A percentile compares a stretch with the other conserved stretches of the same genome.
Evolutionary conservation across 1,140 invertebrate genomes (phyloP).

Genomic region (Ylistrum balloti): DNA sequence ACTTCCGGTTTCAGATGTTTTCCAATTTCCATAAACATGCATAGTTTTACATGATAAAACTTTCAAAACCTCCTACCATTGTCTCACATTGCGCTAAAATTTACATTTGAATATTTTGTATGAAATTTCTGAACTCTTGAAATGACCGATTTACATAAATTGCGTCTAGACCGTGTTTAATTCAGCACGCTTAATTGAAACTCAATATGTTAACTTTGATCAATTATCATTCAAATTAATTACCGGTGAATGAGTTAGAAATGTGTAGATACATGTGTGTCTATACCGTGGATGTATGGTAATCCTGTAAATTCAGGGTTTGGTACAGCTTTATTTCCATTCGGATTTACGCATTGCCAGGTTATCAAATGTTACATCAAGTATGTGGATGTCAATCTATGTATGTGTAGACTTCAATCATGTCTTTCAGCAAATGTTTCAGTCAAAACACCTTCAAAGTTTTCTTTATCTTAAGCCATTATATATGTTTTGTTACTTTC

Average conservation of each 20-base stretch:
- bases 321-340: too few relatives aligned
- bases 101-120: background rate
- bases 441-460: too few relatives aligned
- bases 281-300: background rate
- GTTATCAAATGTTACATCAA: too few relatives aligned
- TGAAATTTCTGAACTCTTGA: background rate
- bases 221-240: constrained; percentile 30
- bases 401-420: too few relatives aligned
- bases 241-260: background rate
- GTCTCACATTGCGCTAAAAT: background rate
- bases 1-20: constrained; percentile 16
- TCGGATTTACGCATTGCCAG: too few relatives aligned
- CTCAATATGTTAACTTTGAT: constrained; percentile 19
- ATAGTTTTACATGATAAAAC: constrained; percentile 1
- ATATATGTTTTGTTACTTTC: too few relatives aligned
- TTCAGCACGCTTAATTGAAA: background rate
- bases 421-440: too few relatives aligned
- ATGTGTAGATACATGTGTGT: background rate
- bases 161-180: background rate
- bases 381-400: too few relatives aligned
- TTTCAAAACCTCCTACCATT: background rate
- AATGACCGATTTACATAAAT: constrained; percentile 7
- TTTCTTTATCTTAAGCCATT: too few relatives aligned
- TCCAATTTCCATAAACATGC: constrained; percentile 15
- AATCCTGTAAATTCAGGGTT: background rate